Base-by-base conservation (phyloP, 64 coral and sea anemone genomes). In the Cladopsammia gracilis region DNA sequence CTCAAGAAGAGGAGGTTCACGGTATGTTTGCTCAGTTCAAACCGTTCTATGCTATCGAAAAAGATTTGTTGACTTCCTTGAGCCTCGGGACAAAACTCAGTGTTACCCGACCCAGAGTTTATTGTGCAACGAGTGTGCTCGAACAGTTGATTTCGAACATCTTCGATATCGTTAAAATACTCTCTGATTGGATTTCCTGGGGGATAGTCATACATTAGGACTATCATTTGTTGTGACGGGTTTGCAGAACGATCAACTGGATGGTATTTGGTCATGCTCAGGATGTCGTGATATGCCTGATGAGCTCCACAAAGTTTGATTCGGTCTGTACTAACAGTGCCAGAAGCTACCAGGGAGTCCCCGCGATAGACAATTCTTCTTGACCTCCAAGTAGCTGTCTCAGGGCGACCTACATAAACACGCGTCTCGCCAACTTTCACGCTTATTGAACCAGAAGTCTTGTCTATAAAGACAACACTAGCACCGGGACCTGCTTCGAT, bases 361-460 rank as follows among this genome's bases (percentile, higher is more conserved):
- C 67, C 52, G 8, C 75, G 10, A 51, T 88, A 88, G 70, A 75
- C 86, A 47, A 88, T 74, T 72, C 86, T 69, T 19, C 75, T 88
- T 73, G 86, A 70, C 14, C 75, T 88, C 20, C 61, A 42, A n/a
- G 70, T 20, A 25, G 5, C n/a, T 34, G 34, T 34, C 34, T 34
- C 34, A 34, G 34, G 34, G 34, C 34, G 34, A 34, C 34, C 34
- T 34, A 2, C 34, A 34, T 34, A 34, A 34, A 2, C 0, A 34
- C 34, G 34, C 34, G 34, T 34, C 34, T 34, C 34, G 34, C 34
- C 34, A 34, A 34, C 0, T 34, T 34, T 2, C 34, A 34, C 34
- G 0, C 34, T 34, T 34, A 2, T 34, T 34, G 34, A 2, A 34
- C 34, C 34, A 34, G 34, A 34, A 2, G 66, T 25, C 25, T 88